These are phyloP conservation scores for Cardiocondyla obscurior DNA, from an alignment of 1,140 invertebrate genomes.

Conservation along the genomic window DNA sequence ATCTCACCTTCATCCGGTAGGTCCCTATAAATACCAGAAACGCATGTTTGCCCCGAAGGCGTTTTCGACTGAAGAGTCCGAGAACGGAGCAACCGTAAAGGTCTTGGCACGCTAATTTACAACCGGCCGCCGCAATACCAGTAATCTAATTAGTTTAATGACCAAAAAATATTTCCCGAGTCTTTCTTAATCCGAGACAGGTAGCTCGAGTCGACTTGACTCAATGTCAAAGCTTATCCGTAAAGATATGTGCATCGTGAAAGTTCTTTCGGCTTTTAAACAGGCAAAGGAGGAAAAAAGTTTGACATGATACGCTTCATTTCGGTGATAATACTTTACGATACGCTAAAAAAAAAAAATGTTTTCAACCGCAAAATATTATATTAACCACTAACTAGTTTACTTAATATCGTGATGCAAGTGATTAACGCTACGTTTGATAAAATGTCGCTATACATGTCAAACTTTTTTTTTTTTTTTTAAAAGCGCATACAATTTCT, in stretches of 20 bases:
- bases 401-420: background rate
- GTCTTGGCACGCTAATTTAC: slow-evolving; percentile 58
- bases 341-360: background rate
- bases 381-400: background rate
- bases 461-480: background rate
- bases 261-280: slow-evolving; percentile 19
- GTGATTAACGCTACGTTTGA: background rate
- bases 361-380: background rate
- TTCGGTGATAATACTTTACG: background rate
- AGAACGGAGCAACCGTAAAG: slow-evolving; percentile 51
- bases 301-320: background rate
- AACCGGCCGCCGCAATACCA: slow-evolving; percentile 57
- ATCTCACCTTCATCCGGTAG: slow-evolving; percentile 1
- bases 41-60: slow-evolving; percentile 36
- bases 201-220: slow-evolving; percentile 18
- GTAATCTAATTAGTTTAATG: slow-evolving; percentile 66
- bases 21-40: slow-evolving; percentile 56
- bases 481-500: background rate
- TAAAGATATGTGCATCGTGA: slow-evolving; percentile 18
- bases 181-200: slow-evolving; percentile 56
- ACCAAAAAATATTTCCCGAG: slow-evolving; percentile 61
- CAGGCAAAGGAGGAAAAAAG: background rate
- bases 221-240: slow-evolving; percentile 17
- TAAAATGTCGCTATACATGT: background rate
- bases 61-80: slow-evolving; percentile 29